Percentiles rank a stretch among this genome's conserved stretches.
phyloP scores from a whole-genome alignment of 2,888 invertebrate genomes.

The Eristalis pertinax region DNA sequence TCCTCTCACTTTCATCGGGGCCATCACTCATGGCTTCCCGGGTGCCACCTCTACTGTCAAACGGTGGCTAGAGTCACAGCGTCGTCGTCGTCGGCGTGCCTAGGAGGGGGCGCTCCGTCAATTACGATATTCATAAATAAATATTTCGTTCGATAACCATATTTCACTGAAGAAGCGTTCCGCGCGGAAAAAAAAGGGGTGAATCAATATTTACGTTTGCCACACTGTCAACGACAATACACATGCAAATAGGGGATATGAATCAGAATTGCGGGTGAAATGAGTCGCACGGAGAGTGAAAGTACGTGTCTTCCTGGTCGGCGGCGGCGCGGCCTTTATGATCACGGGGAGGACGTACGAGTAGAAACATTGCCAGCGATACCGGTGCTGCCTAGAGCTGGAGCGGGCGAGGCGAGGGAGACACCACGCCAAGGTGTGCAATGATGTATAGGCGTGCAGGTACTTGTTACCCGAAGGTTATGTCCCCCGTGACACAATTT shows the following conservation, averaged over 20 bases:
- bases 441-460: constrained; percentile 11
- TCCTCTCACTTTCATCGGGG: constrained; percentile 25
- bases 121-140: constrained; percentile 59
- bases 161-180: constrained; percentile 15
- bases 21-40: constrained; percentile 36
- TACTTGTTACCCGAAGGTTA: not conserved
- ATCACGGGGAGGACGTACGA: too few species aligned
- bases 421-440: not conserved
- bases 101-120: constrained; percentile 20
- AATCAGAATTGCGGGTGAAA: constrained; percentile 42
- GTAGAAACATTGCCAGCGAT: too few species aligned
- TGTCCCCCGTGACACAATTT: constrained; percentile 22
- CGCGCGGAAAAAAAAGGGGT: constrained; percentile 23
- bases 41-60: not conserved
- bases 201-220: constrained; percentile 58
- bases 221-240: constrained; percentile 32
- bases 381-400: too few species aligned
- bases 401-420: not conserved
- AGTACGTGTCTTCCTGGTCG: constrained; percentile 1
- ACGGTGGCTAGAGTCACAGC: constrained; percentile 15
- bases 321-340: not conserved
- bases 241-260: constrained; percentile 51
- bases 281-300: constrained; percentile 28
- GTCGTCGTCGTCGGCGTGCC: not conserved
- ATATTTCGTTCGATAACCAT: constrained; percentile 51